Base-by-base conservation (phyloP, 1,140 invertebrate genomes). In the Probaryconus sp. region DNA sequence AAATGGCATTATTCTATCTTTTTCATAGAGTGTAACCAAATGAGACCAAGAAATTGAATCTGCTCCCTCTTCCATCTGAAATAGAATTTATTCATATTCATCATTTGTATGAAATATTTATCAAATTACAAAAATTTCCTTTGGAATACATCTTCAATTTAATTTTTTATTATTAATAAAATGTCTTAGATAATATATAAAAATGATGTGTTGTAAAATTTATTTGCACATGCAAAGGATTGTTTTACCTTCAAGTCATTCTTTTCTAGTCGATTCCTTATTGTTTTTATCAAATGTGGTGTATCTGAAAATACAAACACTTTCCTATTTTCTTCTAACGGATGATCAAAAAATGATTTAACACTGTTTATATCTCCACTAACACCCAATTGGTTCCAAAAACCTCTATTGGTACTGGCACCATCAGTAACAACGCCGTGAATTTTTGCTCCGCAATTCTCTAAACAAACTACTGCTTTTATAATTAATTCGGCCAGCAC, bases 371-470 rank as follows among this genome's bases (percentile, higher is more conserved):
- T 14, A n/a, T 26, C 16, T 2, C 61, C 48, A 24, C 7, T 26
- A 7, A 55, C 14, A 6, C 48, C 61, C 9, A 55, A 16, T 14
- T 37, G 16, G 5, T 28, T 37, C 47, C 61, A 65, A 28, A 65
- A 35, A 2, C 28, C 50, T 24, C 30, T 20, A 28, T 64, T 64
- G 1, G 47, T 37, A 3, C 20, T 10, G n/a, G 48, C 61, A 10
- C 47, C 61, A 55, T 65, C 61, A 53, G 13, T n/a, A 5, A 65
- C 21, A 9, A 65, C 17, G 5, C 48, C 61, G 28, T 65, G 48
- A 28, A 65, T 42, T 37, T 45, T 47, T 5, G 47, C 48, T 7
- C 61, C 61, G 20, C 28, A 31, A 3, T 53, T 51, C 38, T 65
- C 61, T 30, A 65, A 18, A 40, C 7, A 13, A 14, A 40, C 14